These are phyloP conservation scores for Blastomussa wellsi DNA, from an alignment of 92 coral and sea anemone species.

Conservation along the genomic window DNA sequence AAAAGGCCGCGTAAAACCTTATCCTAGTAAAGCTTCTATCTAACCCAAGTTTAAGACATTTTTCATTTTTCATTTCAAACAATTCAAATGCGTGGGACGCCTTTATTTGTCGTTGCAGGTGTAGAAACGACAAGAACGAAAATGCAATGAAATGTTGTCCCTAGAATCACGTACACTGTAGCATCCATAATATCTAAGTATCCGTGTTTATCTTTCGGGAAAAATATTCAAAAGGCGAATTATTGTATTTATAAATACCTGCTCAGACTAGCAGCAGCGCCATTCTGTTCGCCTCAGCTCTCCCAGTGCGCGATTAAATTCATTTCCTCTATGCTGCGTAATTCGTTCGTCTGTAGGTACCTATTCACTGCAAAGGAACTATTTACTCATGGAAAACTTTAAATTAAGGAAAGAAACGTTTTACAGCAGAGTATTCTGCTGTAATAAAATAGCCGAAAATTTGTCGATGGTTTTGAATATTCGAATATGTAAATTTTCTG, in stretches of 20 bases:
- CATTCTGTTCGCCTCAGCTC: conserved; percentile 12
- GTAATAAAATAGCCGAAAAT: neutral
- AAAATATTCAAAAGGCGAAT: neutral
- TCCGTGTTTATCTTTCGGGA: neutral
- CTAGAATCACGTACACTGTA: neutral
- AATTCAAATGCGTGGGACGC: neutral
- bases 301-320: conserved; percentile 7
- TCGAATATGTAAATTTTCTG: conserved; percentile 23
- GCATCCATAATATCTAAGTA: neutral
- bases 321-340: neutral
- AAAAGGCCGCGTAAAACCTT: neutral
- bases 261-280: conserved; percentile 3
- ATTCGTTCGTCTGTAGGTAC: neutral
- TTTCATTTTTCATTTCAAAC: neutral
- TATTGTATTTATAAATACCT: conserved; percentile 26
- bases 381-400: neutral
- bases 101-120: neutral
- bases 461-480: neutral
- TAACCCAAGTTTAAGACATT: neutral
- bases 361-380: neutral
- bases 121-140: conserved; percentile 8
- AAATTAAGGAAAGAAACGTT: neutral
- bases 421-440: neutral
- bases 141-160: neutral
- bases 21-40: neutral